Base-by-base conservation (phyloP, 2,797 vertebrate species). In the Vireo griseus region DNA sequence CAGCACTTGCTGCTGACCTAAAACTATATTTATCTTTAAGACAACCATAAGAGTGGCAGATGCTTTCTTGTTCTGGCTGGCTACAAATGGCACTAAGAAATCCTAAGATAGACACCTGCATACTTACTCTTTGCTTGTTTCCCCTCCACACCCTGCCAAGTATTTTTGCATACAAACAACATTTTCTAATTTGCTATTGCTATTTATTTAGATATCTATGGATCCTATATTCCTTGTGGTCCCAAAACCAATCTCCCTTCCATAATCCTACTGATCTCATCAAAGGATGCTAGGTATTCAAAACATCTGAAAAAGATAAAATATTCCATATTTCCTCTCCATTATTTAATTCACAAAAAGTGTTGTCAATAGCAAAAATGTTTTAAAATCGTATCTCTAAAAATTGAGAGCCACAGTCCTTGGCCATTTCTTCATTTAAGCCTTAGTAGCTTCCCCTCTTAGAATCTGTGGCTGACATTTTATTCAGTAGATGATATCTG, bases 41-140 rank as follows among this genome's bases (percentile, higher is more conserved):
- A 83, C 35, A 93, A 91, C 33, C 44, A 5, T 72, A 83, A 74
- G 37, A 83, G 65, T 58, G 51, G 81, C 82, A 96, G 86, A 96
- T 92, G 90, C 81, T 66, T 97, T 94, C 91, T 87, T 90, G 81
- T 83, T 93, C 84, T 80, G 69, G 31, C 19, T 91, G 58, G 40
- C 47, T 89, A 89, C 88, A 93, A 95, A 89, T 25, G 39, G 61
- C 39, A 89, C 52, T 28, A 79, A 92, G 51, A 88, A 95, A 80
- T 85, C 71, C 21, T 33, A 88, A 91, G 57, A 79, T 14, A 94
- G 79, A 80, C 29, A 82, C 58, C 79, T 77, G 50, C 39, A 59
- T 31, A 79, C 45, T 63, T 81, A 90, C 14, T 57, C 63, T 85
- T 80, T 45, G 13, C 45, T 77, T 83, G 42, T 44, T 63, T 6